Percentiles rank a stretch among this genome's conserved stretches.
Conservation (phyloP, 1,140 invertebrate species). For the Drosophila erecta region DNA sequence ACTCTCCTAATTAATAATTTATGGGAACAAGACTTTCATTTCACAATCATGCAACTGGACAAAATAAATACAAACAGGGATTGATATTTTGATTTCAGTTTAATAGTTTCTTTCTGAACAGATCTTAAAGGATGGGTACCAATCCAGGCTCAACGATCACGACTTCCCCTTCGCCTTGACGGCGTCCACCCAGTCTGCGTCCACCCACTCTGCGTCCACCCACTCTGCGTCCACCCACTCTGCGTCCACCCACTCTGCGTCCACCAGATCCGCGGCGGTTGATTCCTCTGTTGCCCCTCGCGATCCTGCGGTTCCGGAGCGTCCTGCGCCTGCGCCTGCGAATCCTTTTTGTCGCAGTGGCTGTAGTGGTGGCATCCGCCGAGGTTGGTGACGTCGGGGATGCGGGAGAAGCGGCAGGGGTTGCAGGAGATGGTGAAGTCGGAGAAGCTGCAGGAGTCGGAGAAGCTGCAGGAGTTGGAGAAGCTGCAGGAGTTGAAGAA, state of each 20-base stretch:
- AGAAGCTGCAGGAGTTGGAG: not conserved
- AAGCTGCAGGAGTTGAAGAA: not conserved
- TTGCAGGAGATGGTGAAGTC: too few species aligned
- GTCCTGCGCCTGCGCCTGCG: not conserved
- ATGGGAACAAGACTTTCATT: too few species aligned
- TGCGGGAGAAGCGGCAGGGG: not conserved
- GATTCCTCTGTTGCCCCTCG: not conserved
- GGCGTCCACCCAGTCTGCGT: not conserved
- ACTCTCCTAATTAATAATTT: too few species aligned
- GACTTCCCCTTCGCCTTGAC: not conserved
- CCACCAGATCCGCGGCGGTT: not conserved
- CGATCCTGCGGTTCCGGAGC: not conserved
- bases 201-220: not conserved
- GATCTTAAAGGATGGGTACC: constrained; percentile 2
- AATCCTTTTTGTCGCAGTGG: not conserved
- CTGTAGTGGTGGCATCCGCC: not conserved
- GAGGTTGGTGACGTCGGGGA: too few species aligned
- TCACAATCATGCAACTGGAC: too few species aligned
- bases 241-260: not conserved
- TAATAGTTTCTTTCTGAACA: not conserved
- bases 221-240: not conserved
- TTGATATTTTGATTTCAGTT: not conserved
- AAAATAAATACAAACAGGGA: too few species aligned
- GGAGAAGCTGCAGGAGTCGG: not conserved
- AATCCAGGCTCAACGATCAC: not conserved